A percentile compares a stretch with the other conserved stretches of the same genome.
Evolutionary conservation across 1,140 invertebrate species (phyloP).

Genomic region (Heliconius himera): DNA sequence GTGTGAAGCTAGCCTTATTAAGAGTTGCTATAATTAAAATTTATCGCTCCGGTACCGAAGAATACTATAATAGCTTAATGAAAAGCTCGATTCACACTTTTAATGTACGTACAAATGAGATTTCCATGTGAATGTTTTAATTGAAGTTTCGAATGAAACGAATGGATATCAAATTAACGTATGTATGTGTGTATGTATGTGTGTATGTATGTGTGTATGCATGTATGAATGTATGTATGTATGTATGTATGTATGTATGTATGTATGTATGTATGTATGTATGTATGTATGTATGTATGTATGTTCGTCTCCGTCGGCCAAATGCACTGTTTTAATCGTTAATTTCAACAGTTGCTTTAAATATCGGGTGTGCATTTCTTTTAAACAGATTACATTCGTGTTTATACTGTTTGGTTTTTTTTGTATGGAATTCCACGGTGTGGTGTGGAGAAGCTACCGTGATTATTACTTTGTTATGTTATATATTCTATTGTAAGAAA

Average conservation of each 20-base stretch:
- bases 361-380: not conserved
- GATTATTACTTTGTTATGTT: no score
- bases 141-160: slow-evolving; percentile 20
- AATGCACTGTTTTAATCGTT: slow-evolving; percentile 17
- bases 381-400: slow-evolving; percentile 9
- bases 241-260: not conserved
- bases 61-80: slow-evolving; percentile 60
- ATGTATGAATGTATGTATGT: no score
- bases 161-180: slow-evolving; percentile 28
- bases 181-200: no score
- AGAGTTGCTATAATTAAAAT: slow-evolving; percentile 79
- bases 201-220: no score
- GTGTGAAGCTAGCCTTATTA: slow-evolving; percentile 76
- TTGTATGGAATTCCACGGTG: not conserved
- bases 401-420: not conserved
- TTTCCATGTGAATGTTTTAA: slow-evolving; percentile 36
- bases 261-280: not conserved
- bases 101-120: slow-evolving; percentile 29
- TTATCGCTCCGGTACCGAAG: slow-evolving; percentile 58
- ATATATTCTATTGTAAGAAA: no score
- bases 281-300: no score
- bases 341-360: slow-evolving; percentile 13
- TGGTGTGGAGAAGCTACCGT: not conserved
- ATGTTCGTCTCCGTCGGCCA: not conserved
- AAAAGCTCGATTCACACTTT: slow-evolving; percentile 49